A percentile compares a stretch with the other conserved stretches of the same genome.
Evolutionary conservation across 2,797 vertebrate genomes (phyloP).

Genomic region (Poeciliopsis paucimaculata): DNA sequence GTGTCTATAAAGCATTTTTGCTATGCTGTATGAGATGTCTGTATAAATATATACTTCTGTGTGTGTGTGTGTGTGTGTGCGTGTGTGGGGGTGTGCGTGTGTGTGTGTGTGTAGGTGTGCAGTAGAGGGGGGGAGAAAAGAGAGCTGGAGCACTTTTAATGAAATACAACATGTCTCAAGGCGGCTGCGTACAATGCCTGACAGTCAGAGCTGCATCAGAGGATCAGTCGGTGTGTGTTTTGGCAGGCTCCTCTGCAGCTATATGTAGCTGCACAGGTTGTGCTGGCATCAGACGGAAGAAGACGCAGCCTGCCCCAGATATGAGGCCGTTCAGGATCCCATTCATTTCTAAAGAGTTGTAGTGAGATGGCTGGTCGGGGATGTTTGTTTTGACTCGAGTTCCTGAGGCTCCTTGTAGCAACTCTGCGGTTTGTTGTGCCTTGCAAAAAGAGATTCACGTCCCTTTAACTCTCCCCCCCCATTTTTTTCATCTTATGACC

Average conservation of each 20-base stretch:
- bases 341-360: constrained; percentile 44
- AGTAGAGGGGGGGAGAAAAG: neutral
- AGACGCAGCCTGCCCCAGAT: constrained; percentile 46
- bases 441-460: neutral
- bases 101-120: constrained; percentile 21
- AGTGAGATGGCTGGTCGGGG: constrained; percentile 31
- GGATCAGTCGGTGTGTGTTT: constrained; percentile 45
- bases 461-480: neutral
- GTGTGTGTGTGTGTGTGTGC: constrained; percentile 10
- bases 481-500: neutral
- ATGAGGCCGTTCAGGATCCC: constrained; percentile 33
- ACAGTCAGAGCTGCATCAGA: constrained; percentile 54
- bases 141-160: constrained; percentile 45
- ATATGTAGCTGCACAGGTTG: constrained; percentile 41
- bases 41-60: too few relatives aligned
- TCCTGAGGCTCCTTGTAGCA: constrained; percentile 8
- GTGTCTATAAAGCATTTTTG: too few relatives aligned
- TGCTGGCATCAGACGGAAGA: constrained; percentile 39
- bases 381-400: constrained; percentile 24
- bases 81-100: constrained; percentile 26
- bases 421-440: constrained; percentile 12
- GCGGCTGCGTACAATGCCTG: constrained; percentile 57
- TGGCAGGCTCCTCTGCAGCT: constrained; percentile 46
- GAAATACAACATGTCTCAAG: constrained; percentile 49
- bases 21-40: too few relatives aligned